phyloP scores from a whole-genome alignment of 2,888 invertebrate species.

The Heliconius ethilla region DNA sequence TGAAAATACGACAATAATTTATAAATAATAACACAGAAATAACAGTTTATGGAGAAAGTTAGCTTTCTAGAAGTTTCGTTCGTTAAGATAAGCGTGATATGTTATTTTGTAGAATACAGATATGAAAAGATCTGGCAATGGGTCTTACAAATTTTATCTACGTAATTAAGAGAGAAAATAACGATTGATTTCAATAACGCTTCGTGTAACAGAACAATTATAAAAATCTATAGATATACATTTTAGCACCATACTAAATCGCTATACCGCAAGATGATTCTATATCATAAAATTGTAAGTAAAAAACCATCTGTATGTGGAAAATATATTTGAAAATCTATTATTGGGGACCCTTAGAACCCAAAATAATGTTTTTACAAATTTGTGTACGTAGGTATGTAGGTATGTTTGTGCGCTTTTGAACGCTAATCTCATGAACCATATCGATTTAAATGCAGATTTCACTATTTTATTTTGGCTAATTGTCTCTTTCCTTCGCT shows the following conservation, averaged over 20 bases:
- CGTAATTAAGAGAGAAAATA: conserved; percentile 17
- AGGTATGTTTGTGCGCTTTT: too few relatives aligned
- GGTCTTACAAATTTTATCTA: conserved; percentile 20
- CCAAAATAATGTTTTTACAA: too few relatives aligned
- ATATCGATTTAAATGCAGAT: too few relatives aligned
- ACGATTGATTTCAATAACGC: conserved; percentile 10
- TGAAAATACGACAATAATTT: conserved; percentile 19
- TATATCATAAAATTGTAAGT: not conserved
- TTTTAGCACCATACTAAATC: conserved; percentile 19
- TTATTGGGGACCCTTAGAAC: too few relatives aligned
- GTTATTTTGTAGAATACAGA: conserved; percentile 49
- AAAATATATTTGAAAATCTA: not conserved
- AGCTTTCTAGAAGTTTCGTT: conserved; percentile 67
- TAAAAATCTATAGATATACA: not conserved
- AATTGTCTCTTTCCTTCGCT: too few relatives aligned
- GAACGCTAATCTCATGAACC: too few relatives aligned
- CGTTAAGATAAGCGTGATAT: conserved; percentile 56
- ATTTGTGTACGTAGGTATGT: too few relatives aligned
- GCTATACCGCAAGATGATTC: not conserved
- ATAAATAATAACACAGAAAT: conserved; percentile 35
- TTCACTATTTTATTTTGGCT: too few relatives aligned
- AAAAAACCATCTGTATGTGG: too few relatives aligned
- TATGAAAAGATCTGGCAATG: conserved; percentile 27
- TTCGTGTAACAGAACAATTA: conserved; percentile 24
- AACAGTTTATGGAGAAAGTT: conserved; percentile 62